A percentile compares a stretch with the other conserved stretches of the same genome.
These are phyloP conservation scores for Eucidaris tribuloides DNA, from an alignment of 35 echinoderm and acorn worm species.

Conservation along the genomic window DNA sequence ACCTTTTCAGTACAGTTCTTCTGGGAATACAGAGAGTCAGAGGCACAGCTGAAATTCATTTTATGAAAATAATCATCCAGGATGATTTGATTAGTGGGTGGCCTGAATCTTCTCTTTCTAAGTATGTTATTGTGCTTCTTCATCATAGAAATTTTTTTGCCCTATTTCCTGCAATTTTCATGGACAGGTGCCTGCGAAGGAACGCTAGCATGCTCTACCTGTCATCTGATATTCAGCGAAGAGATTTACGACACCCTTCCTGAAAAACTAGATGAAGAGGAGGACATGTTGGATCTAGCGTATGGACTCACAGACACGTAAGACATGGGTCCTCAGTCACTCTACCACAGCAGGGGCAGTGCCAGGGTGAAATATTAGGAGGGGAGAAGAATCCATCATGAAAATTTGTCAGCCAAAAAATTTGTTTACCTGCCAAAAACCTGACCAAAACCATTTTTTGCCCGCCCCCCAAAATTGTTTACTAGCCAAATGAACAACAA, in stretches of 20 bases:
- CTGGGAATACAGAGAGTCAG: background rate
- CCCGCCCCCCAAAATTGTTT: too few relatives aligned
- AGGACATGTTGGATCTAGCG: slow-evolving; percentile 90
- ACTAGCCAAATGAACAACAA: too few relatives aligned
- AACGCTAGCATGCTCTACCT: slow-evolving; percentile 94
- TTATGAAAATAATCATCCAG: too few relatives aligned
- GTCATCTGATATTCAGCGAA: slow-evolving; percentile 84
- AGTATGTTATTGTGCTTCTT: background rate
- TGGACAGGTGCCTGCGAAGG: slow-evolving; percentile 96
- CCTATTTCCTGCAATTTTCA: too few relatives aligned
- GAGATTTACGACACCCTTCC: slow-evolving; percentile 58
- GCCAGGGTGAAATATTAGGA: background rate
- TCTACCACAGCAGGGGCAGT: too few relatives aligned
- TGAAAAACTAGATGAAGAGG: slow-evolving; percentile 77
- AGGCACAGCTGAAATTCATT: too few relatives aligned
- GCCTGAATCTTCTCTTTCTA: background rate
- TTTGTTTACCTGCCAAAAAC: too few relatives aligned
- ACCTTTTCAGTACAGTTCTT: background rate
- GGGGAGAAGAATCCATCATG: background rate
- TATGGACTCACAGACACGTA: slow-evolving; percentile 87
- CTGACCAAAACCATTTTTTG: too few relatives aligned
- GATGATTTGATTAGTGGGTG: background rate
- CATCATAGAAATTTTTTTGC: too few relatives aligned
- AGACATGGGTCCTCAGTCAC: too few relatives aligned
- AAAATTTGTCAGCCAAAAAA: background rate